Base-by-base conservation (phyloP, 1,140 invertebrate species). In the Caenorhabditis briggsae region DNA sequence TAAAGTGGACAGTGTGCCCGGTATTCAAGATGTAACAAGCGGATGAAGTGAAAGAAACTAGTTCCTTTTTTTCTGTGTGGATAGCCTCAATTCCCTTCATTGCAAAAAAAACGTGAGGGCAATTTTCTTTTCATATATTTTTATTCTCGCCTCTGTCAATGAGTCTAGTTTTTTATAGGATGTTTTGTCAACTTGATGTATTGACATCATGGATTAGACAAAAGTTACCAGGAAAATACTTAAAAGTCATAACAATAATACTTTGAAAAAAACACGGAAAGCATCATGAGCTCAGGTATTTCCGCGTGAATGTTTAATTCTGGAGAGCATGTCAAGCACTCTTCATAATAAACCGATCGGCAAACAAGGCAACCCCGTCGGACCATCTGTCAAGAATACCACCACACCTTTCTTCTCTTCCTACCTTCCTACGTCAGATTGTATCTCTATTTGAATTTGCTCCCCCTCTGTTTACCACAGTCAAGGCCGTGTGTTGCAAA, bases 21-120 rank as follows among this genome's bases (percentile, higher is more conserved):
- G 33, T 41, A 78, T 78, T 78, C 70, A 78, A 78, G 70, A 78
- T 50, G 70, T 78, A 78, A 78, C 70, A 78, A 78, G 70, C 70
- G 70, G 46, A 78, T 78, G 70, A 78, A 78, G 70, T 78, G 70
- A 78, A 48, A 78, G 46, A 78, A 78, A 78, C 70, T 78, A 78
- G 70, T 78, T 78, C 70, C 33, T 18, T 33, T 33, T 33, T 33
- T 33, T 33, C 48, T 50, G 70, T 78, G 70, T 78, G 70, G 70
- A 78, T 78, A 78, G 70, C 70, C 70, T 78, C 70, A 11, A 78
- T 48, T 70, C 65, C 65, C 41, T 48, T 50, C 46, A 50, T 33
- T 33, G 33, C 11, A 65, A 70, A 61, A 70, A 78, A 78, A 50
- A 43, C n/a, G 46, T 50, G 70, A 78, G 70, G 70, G 70, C 20